phyloP scores from a whole-genome alignment of 2,113 vertebrate species.

The Colossoma macropomum region DNA sequence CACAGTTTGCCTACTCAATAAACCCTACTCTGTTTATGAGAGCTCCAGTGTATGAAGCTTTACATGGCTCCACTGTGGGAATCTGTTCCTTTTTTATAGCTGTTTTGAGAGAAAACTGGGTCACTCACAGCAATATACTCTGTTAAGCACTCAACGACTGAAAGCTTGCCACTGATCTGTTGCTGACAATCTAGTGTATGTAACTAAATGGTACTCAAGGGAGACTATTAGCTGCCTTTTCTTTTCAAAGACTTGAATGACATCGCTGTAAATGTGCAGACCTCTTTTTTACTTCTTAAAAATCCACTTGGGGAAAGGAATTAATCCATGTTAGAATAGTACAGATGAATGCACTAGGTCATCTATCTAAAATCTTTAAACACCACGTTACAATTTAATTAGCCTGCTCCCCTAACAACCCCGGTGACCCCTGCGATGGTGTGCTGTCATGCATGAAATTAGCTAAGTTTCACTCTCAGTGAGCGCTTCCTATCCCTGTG shows the following conservation, averaged over 20 bases:
- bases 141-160: not conserved
- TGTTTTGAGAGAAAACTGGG: not conserved
- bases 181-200: not conserved
- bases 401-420: not conserved
- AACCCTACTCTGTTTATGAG: not conserved
- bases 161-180: not conserved
- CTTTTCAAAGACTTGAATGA: not conserved
- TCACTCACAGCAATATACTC: not conserved
- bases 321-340: not conserved
- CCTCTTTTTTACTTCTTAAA: not conserved
- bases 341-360: not conserved
- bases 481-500: not conserved
- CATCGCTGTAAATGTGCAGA: not conserved
- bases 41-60: not conserved
- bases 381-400: not conserved
- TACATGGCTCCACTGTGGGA: not conserved
- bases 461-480: slow-evolving; percentile 8
- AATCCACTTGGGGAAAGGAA: not conserved
- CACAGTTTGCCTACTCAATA: not conserved
- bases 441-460: slow-evolving; percentile 9
- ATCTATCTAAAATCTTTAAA: not conserved
- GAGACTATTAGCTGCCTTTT: not conserved
- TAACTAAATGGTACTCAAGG: not conserved
- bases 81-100: not conserved
- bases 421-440: slow-evolving; percentile 8